Conservation (phyloP, 2,888 invertebrate genomes). For the Nasonia oneida region DNA sequence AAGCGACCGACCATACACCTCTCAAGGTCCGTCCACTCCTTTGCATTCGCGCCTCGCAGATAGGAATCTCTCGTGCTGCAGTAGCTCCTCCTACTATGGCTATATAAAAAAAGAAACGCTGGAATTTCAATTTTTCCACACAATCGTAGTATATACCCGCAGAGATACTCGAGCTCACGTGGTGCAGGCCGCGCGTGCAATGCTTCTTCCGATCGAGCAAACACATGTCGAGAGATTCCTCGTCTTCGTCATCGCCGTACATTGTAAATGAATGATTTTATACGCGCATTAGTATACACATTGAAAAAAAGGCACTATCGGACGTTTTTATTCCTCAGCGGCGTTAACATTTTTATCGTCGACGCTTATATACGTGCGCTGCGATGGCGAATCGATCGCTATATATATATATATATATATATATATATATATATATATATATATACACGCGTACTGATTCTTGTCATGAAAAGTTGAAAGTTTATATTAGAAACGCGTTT, state of each 20-base stretch:
- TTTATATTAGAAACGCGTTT: not conserved
- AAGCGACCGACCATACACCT: not conserved
- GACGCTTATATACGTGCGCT: not conserved
- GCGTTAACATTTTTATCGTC: not conserved
- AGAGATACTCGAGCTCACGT: not conserved
- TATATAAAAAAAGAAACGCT: constrained; percentile 19
- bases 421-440: too few relatives aligned
- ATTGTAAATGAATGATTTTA: not conserved
- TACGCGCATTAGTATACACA: not conserved
- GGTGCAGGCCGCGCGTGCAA: not conserved
- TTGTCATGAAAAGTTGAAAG: constrained; percentile 13
- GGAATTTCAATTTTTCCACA: constrained; percentile 36
- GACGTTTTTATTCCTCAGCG: not conserved
- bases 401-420: too few relatives aligned
- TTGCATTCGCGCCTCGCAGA: not conserved
- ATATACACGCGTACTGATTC: not conserved
- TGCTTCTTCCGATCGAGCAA: not conserved
- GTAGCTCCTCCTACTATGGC: not conserved
- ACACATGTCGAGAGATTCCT: not conserved
- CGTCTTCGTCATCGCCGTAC: not conserved
- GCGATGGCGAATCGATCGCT: not conserved
- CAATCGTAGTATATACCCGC: not conserved
- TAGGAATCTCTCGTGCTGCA: not conserved
- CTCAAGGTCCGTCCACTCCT: constrained; percentile 29
- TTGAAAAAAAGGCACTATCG: not conserved